phyloP scores from a whole-genome alignment of 2,888 invertebrate species.

The Cheilosia urbana region DNA sequence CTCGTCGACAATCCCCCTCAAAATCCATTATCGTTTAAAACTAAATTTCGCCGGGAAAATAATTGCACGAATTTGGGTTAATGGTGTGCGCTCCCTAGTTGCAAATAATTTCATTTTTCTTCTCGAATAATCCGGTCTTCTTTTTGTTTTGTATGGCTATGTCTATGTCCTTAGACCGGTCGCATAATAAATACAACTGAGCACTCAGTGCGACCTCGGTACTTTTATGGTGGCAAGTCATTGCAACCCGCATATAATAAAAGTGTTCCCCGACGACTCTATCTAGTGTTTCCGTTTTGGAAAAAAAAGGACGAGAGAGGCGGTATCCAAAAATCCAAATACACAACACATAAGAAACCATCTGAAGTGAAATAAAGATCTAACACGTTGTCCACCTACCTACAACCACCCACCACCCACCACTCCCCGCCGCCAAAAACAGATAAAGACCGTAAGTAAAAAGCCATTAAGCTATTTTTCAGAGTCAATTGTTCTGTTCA shows the following conservation, averaged over 20 bases:
- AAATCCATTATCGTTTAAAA: conserved; percentile 60
- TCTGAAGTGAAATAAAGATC: conserved; percentile 70
- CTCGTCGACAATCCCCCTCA: conserved; percentile 6
- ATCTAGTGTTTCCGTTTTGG: conserved; percentile 32
- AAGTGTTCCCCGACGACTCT: conserved; percentile 43
- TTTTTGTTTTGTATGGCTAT: conserved; percentile 4
- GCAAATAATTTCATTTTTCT: conserved; percentile 69
- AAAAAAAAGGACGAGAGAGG: neutral
- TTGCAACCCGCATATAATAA: conserved; percentile 70
- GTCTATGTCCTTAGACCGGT: conserved; percentile 9
- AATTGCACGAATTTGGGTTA: conserved; percentile 74
- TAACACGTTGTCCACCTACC: conserved; percentile 56
- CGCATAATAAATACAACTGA: conserved; percentile 16
- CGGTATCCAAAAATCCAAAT: conserved; percentile 36
- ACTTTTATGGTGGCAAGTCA: conserved; percentile 31
- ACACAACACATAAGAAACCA: conserved; percentile 56
- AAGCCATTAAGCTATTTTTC: conserved; percentile 75
- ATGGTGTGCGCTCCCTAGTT: conserved; percentile 68
- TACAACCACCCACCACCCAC: neutral
- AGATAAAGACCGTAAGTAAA: conserved; percentile 72
- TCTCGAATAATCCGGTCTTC: conserved; percentile 48
- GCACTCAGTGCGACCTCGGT: conserved; percentile 26
- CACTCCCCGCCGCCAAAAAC: conserved; percentile 36
- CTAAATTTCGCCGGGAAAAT: conserved; percentile 64
- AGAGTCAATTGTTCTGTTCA: conserved; percentile 70